Base-by-base conservation (phyloP, 2,888 invertebrate species). In the Thereva unica region DNA sequence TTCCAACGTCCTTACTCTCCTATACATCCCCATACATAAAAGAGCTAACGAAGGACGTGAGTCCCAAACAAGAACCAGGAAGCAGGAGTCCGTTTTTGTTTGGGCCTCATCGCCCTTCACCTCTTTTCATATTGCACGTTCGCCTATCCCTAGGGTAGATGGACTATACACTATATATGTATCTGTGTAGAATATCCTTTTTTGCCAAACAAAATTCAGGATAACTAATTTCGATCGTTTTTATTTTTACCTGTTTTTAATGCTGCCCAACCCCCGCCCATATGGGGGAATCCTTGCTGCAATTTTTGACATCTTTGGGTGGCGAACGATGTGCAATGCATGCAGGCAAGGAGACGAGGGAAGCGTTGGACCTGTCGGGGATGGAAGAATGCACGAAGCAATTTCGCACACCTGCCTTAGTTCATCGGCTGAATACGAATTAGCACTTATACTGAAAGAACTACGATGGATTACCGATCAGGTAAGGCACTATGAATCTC, bases 361-460 rank as follows among this genome's bases (percentile, higher is more conserved):
- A 71, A 79, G 80, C 72, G 78, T 82, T 71, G 79, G 83, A 79
- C 83, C 83, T 82, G 79, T 80, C 37, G 75, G 75, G 64, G 80
- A 80, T 69, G 86, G 88, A 73, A 88, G 90, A 75, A 87, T 89
- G 80, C 87, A 90, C 80, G 87, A 88, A 78, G 86, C 87, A 74
- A 84, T 87, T 73, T 88, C 90, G 74, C 90, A 91, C 81, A 89
- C 91, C 82, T 93, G 93, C 83, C 88, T 93, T 78, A 92, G 93
- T 81, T 80, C 81, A 67, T 81, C 81, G 78, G 92, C 93, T 76
- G 92, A 93, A 84, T 92, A 93, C 81, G 96, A 97, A 85, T 88
- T 97, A 83, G 90, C 93, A 75, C 87, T 93, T 79, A 97, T 97
- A 82, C 87, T 97, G 73, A 94, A 94, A 83, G 97, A 97, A 85